Percentiles rank a stretch among this genome's conserved stretches.
phyloP scores from a whole-genome alignment of 1,140 invertebrate species.

The Arion vulgaris region DNA sequence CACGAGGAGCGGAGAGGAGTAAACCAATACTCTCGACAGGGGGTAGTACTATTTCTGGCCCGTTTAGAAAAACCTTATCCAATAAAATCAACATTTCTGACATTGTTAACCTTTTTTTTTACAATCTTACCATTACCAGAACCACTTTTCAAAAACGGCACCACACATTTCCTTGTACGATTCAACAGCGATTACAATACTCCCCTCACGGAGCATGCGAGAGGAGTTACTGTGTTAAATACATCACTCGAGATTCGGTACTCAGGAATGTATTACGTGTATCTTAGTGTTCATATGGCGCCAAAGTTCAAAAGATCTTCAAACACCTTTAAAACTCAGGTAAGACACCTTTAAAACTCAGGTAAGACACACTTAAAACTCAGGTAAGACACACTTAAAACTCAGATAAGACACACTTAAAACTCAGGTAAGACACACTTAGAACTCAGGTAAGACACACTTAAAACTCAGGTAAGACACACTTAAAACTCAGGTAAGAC shows the following conservation, averaged over 20 bases:
- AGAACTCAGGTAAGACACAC: neutral
- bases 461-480: neutral
- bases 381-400: neutral
- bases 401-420: neutral
- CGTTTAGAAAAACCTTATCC: too few species aligned
- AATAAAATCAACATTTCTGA: too few species aligned
- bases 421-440: neutral
- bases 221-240: neutral
- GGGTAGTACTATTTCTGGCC: too few species aligned
- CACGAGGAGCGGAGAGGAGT: too few species aligned
- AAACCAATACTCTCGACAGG: too few species aligned
- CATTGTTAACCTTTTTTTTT: too few species aligned
- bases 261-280: neutral
- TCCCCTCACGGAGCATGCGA: neutral
- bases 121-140: neutral
- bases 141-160: neutral
- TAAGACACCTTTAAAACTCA: neutral
- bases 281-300: neutral
- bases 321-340: neutral
- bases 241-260: neutral
- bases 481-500: too few species aligned
- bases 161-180: neutral
- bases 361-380: neutral
- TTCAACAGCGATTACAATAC: neutral
- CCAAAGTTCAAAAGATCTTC: neutral